Conservation (phyloP, 2,888 invertebrate species). For the Latrodectus hesperus region DNA sequence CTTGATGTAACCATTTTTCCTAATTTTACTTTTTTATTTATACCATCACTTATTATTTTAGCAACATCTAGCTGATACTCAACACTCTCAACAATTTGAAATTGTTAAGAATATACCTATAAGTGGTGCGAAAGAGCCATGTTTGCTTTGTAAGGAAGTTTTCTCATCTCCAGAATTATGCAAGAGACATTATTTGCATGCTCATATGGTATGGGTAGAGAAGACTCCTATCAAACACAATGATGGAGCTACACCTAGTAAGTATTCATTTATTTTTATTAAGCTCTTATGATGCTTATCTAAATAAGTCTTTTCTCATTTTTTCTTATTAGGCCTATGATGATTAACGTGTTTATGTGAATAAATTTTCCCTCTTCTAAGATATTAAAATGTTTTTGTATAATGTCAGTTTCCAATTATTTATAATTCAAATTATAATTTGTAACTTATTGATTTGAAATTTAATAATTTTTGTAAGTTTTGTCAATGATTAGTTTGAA, state of each 20-base stretch:
- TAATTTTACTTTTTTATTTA: background rate
- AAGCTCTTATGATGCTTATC: background rate
- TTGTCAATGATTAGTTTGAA: too few relatives aligned
- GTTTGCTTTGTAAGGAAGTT: constrained; percentile 69
- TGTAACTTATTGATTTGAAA: too few relatives aligned
- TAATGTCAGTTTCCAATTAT: too few relatives aligned
- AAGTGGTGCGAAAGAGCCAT: constrained; percentile 20
- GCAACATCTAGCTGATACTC: constrained; percentile 40
- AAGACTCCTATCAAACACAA: constrained; percentile 10
- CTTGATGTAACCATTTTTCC: too few relatives aligned
- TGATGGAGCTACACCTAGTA: constrained; percentile 16
- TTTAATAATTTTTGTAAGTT: too few relatives aligned
- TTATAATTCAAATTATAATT: too few relatives aligned
- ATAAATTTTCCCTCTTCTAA: too few relatives aligned
- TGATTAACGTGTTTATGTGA: too few relatives aligned
- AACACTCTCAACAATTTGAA: constrained; percentile 33
- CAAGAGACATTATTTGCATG: constrained; percentile 69
- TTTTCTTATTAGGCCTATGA: background rate
- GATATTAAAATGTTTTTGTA: too few relatives aligned
- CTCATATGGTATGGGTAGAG: constrained; percentile 70
- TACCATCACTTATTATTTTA: background rate
- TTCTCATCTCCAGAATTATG: constrained; percentile 51
- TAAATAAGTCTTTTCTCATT: background rate
- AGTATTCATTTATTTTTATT: background rate
- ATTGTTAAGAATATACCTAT: constrained; percentile 15